Base-by-base conservation (phyloP, 1,140 invertebrate species). In the Zophobas atratus region DNA sequence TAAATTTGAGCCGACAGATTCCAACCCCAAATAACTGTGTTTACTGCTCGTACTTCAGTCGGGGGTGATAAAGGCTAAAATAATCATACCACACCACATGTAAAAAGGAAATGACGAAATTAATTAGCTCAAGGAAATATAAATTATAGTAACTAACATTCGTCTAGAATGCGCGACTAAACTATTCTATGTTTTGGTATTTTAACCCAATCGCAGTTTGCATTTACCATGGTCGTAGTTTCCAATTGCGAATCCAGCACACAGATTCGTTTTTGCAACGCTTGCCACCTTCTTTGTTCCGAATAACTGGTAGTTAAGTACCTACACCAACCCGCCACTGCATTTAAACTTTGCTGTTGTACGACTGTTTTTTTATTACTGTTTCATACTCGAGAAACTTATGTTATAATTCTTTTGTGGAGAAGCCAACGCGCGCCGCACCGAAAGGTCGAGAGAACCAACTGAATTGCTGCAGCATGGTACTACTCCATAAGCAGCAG, bases 371-470 rank as follows among this genome's bases (percentile, higher is more conserved):
- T 46, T 8, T 3, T 46, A 46, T 46, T 46, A 46, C 3, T 3
- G 43, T 3, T 46, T 46, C 8, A 46, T 3, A 4, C 3, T 46
- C 8, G 20, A 51, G 6, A 20, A 20, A 20, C 20, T 20, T 20
- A 20, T 51, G 49, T 51, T 51, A 2, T 6, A n/a, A n/a, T 51
- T 20, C 20, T 51, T 5, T 51, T 2, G 20, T 51, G 39, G 20
- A 20, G 33, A 60, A 39, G 38, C 6, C 38, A 67, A 41, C 60
- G 60, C 60, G 57, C 57, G 38, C 57, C 8, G 57, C 38, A 67
- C 60, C 60, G 60, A 67, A 43, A 67, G 60, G 60, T 67, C 43
- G 38, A 67, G 38, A 67, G 60, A 67, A 67, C 60, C 60, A 67
- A 67, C 60, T 67, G 60, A 67, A 67, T 67, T 43, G 60, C 38